Percentiles rank a stretch among this genome's conserved stretches.
Conservation (phyloP, 2,797 vertebrate species). For the Dipus sagitta region DNA sequence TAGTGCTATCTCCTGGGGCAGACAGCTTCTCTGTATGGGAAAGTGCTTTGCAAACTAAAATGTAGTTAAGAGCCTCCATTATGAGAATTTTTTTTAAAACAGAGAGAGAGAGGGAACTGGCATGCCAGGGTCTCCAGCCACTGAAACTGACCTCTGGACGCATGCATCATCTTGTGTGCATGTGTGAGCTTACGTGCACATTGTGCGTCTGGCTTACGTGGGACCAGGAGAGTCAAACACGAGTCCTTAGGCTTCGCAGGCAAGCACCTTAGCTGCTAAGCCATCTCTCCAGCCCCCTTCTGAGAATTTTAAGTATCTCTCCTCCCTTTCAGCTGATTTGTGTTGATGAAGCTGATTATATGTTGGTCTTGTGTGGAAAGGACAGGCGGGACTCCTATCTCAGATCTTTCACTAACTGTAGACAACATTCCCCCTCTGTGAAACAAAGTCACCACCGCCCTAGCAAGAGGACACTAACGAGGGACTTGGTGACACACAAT, state of each 20-base stretch:
- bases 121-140: no score
- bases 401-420: neutral
- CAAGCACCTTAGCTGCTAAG: no score
- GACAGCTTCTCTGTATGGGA: constrained; percentile 31
- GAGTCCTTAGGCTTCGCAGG: no score
- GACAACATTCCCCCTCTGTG: constrained; percentile 19
- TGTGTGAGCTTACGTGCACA: no score
- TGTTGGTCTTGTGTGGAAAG: neutral
- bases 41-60: constrained; percentile 55
- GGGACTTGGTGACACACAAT: neutral
- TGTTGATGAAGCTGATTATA: neutral
- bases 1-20: neutral
- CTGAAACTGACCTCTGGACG: no score
- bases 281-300: no score
- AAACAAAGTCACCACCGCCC: neutral
- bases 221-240: no score
- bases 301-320: no score
- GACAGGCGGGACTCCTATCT: neutral
- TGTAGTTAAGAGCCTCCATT: neutral
- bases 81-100: neutral
- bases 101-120: no score
- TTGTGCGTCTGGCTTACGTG: no score
- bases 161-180: no score
- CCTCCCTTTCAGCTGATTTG: neutral
- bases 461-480: neutral